Evolutionary conservation across 1,140 invertebrate species (phyloP), one percentile per base, ranked within the genome.

Genomic region (Mizuhopecten yessoensis): DNA sequence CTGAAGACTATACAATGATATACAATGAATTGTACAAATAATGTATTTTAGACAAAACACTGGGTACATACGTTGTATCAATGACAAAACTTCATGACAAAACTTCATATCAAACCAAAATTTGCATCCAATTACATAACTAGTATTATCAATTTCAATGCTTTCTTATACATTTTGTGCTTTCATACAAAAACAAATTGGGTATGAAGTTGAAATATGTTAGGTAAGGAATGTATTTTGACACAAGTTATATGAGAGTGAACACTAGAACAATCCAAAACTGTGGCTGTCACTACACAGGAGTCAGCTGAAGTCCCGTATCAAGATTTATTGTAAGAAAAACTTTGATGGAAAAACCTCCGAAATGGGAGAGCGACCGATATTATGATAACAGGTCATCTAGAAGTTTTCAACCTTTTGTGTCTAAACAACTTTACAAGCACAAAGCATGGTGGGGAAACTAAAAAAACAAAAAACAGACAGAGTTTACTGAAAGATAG

Each of bases 201-300:
- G n/a, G 45, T 49, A 20, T 1, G 9, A 45, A 17, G 42, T 7
- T 45, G 9, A 45, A 45, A 45, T 13, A 45, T 45, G 57, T 75
- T 75, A n/a, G 57, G 57, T 75, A 75, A 75, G 57, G 57, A 75
- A 75, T 75, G 57, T 75, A 57, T 57, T 57, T 75, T 75, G 57
- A 75, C 57, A 75, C 57, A 75, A 75, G n/a, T 75, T 75, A 5
- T 17, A 75, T 75, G 57, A 49, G n/a, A n/a, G 11, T 23, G 45
- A n/a, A 3, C n/a, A 75, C 23, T n/a, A 17, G 3, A 75, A 5
- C 3, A 75, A n/a, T 75, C 11, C n/a, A 75, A 39, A 7, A 39
- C 23, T n/a, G 57, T 5, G n/a, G 29, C 57, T 75, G n/a, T 75
- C n/a, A 29, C 1, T 29, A 29, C 23, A 75, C 23, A 17, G 57